These are phyloP conservation scores for Gambelia wislizenii DNA, from an alignment of 2,797 vertebrate species.

Conservation along the genomic window DNA sequence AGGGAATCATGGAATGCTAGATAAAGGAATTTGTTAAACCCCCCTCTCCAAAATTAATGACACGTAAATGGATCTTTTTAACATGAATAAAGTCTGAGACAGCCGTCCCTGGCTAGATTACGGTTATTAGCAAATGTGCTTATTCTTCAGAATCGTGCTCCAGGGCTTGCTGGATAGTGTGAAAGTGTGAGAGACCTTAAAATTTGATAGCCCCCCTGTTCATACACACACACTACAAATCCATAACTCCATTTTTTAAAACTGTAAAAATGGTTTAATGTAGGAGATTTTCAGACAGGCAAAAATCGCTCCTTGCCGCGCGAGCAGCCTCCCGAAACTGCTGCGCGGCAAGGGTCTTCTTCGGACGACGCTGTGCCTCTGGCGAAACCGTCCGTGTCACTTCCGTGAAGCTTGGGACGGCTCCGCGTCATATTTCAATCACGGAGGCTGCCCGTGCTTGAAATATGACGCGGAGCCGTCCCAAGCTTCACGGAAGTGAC, in stretches of 20 bases:
- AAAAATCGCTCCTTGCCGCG: too few species aligned
- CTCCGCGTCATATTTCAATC: too few species aligned
- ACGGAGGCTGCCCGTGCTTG: too few species aligned
- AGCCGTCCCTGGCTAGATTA: background rate
- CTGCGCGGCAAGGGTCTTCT: too few species aligned
- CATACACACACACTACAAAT: background rate
- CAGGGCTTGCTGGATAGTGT: background rate
- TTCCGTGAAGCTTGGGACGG: too few species aligned
- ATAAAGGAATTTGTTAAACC: constrained; percentile 35
- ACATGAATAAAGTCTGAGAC: background rate
- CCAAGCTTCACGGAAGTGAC: too few species aligned
- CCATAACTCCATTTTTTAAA: background rate
- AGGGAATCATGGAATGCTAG: background rate
- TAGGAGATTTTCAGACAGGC: too few species aligned
- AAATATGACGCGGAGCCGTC: too few species aligned
- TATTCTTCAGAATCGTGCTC: constrained; percentile 24
- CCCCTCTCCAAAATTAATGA: background rate
- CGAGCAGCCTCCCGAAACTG: too few species aligned
- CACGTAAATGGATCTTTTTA: constrained; percentile 3
- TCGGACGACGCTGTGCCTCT: too few species aligned
- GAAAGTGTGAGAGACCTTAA: background rate
- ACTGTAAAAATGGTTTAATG: background rate
- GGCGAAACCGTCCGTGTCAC: too few species aligned
- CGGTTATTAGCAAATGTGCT: background rate
- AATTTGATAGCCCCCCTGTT: background rate